Conservation (phyloP, 2,888 invertebrate genomes). For the Dusona sp. region DNA sequence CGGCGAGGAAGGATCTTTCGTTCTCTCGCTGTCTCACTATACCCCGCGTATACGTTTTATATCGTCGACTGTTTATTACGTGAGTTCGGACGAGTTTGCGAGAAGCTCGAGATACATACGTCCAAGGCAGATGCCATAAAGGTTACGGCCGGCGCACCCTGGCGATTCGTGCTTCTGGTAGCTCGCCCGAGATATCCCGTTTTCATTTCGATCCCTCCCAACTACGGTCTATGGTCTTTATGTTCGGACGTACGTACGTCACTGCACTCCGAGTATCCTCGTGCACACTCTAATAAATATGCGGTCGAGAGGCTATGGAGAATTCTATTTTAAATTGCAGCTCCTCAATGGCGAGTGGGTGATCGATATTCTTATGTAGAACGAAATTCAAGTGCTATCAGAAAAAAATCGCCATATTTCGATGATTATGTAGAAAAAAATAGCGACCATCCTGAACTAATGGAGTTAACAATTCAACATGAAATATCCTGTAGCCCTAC, state of each 20-base stretch:
- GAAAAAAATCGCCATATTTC: not conserved
- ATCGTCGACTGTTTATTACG: conserved; percentile 68
- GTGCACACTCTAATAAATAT: not conserved
- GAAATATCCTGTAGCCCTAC: not conserved
- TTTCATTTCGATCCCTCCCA: conserved; percentile 64
- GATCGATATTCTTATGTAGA: not conserved
- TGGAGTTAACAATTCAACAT: not conserved
- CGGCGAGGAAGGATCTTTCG: conserved; percentile 42
- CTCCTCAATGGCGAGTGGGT: not conserved
- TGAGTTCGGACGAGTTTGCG: conserved; percentile 50
- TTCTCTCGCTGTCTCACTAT: conserved; percentile 18
- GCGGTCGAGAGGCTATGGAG: not conserved
- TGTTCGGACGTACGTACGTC: conserved; percentile 29
- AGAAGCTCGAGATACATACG: conserved; percentile 51
- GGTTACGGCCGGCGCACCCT: conserved; percentile 58
- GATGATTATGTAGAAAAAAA: not conserved
- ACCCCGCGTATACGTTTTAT: conserved; percentile 56
- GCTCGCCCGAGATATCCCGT: conserved; percentile 37
- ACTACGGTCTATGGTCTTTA: conserved; percentile 54
- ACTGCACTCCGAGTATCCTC: not conserved
- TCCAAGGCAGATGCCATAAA: conserved; percentile 64
- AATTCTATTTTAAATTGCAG: not conserved
- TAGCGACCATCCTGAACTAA: not conserved
- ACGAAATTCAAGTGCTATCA: not conserved
- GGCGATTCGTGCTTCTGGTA: conserved; percentile 50